These are phyloP conservation scores for Typhlichthys eigenmanni DNA, from an alignment of 2,797 vertebrate genomes.

Conservation along the genomic window DNA sequence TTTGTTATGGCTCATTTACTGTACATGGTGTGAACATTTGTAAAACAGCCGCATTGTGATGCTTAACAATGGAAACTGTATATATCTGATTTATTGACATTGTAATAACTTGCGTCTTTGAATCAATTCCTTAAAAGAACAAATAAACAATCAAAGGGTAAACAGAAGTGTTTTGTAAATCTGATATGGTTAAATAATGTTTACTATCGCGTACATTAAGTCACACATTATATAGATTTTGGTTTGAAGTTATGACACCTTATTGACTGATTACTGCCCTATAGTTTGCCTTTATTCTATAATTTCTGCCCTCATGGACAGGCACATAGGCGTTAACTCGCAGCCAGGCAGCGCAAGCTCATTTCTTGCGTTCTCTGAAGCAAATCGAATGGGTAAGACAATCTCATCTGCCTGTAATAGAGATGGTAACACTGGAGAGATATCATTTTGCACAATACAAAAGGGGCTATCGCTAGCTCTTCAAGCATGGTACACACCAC, in stretches of 20 bases:
- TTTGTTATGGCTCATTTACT: constrained; percentile 67
- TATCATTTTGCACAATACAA: constrained; percentile 83
- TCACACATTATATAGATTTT: not conserved
- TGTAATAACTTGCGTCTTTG: constrained; percentile 43
- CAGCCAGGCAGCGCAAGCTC: constrained; percentile 50
- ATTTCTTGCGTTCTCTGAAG: constrained; percentile 74
- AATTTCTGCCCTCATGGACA: constrained; percentile 18
- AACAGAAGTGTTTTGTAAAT: not conserved
- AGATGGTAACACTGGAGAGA: constrained; percentile 73
- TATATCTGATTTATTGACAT: constrained; percentile 39
- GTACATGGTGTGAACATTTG: constrained; percentile 73
- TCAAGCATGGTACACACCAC: constrained; percentile 44
- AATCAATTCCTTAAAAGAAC: too few species aligned
- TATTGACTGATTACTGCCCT: constrained; percentile 10
- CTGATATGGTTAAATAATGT: not conserved
- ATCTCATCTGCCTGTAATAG: constrained; percentile 76
- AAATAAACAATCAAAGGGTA: constrained; percentile 24
- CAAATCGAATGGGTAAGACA: constrained; percentile 73
- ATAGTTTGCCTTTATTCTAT: constrained; percentile 1
- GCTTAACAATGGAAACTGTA: constrained; percentile 49
- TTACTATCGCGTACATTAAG: not conserved
- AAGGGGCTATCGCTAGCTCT: constrained; percentile 63
- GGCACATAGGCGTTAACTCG: constrained; percentile 20
- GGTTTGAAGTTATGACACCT: not conserved
- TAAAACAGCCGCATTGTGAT: constrained; percentile 64